Conservation (phyloP, 2,113 vertebrate genomes). For the Cryptomyrus ogoouensis region DNA sequence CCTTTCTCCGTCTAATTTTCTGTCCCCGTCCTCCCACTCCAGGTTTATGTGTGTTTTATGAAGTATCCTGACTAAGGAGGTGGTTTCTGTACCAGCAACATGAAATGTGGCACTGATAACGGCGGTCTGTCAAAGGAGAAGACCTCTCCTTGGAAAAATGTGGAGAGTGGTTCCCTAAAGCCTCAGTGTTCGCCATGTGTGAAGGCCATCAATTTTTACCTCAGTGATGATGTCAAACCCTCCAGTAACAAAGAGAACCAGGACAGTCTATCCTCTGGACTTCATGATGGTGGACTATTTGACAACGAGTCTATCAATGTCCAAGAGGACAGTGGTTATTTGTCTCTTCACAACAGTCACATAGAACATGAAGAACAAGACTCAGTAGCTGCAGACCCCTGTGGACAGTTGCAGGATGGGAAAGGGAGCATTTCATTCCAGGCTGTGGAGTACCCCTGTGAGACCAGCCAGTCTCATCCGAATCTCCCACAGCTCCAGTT, state of each 20-base stretch:
- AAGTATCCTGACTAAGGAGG: constrained; percentile 31
- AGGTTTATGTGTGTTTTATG: constrained; percentile 27
- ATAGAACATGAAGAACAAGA: constrained; percentile 29
- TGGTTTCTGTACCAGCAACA: constrained; percentile 1
- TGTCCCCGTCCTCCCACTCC: neutral
- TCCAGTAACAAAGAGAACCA: constrained; percentile 58
- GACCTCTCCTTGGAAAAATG: constrained; percentile 38
- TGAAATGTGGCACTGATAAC: constrained; percentile 24
- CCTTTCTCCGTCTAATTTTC: neutral
- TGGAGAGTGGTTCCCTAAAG: constrained; percentile 25
- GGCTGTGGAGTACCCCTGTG: neutral
- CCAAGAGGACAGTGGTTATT: constrained; percentile 62
- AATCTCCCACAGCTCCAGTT: constrained; percentile 72
- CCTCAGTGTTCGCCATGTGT: constrained; percentile 15
- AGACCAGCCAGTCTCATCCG: constrained; percentile 7
- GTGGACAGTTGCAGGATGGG: constrained; percentile 6
- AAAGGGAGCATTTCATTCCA: neutral
- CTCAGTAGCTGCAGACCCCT: neutral
- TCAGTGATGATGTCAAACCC: constrained; percentile 23
- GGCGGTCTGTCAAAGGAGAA: constrained; percentile 16
- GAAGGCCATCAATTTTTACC: neutral
- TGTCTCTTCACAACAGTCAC: constrained; percentile 59
- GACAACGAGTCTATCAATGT: constrained; percentile 26
- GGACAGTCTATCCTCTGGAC: constrained; percentile 13
- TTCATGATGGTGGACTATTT: neutral